Conservation (phyloP, 1,140 invertebrate genomes). For the Heliconius nattereri region DNA sequence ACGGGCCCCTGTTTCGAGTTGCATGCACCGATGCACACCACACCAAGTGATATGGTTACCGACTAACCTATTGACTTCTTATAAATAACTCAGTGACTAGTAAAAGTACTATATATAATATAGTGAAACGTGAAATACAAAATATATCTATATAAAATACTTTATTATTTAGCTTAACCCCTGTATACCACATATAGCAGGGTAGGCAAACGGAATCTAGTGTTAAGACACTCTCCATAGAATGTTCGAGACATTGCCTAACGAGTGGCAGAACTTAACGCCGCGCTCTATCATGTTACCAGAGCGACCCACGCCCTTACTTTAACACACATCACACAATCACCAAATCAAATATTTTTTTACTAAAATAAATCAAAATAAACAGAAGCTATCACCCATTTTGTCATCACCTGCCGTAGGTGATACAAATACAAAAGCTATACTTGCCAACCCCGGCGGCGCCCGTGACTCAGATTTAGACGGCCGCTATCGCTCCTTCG, state of each 20-base stretch:
- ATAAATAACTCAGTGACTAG: background rate
- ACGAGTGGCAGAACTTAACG: too few species aligned
- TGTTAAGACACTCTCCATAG: too few species aligned
- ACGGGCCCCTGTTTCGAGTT: slow-evolving; percentile 48
- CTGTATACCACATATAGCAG: too few species aligned
- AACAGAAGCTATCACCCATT: background rate
- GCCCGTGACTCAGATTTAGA: slow-evolving; percentile 70
- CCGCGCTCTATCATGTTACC: too few species aligned
- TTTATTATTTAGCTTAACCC: too few species aligned
- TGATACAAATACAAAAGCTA: background rate
- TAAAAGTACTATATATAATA: background rate
- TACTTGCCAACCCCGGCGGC: slow-evolving; percentile 15
- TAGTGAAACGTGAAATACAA: too few species aligned
- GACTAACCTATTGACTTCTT: slow-evolving; percentile 34
- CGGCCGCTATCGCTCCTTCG: slow-evolving; percentile 64
- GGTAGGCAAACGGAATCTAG: too few species aligned
- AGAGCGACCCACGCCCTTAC: too few species aligned
- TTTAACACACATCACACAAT: too few species aligned
- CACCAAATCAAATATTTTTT: background rate
- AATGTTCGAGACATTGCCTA: too few species aligned
- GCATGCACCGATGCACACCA: slow-evolving; percentile 42
- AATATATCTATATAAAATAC: too few species aligned
- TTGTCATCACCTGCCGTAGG: slow-evolving; percentile 13
- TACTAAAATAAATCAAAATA: background rate
- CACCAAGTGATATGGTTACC: slow-evolving; percentile 33